Evolutionary conservation across 2,113 vertebrate species (phyloP), one percentile per base, ranked within the genome.

Genomic region (Vombatus ursinus): DNA sequence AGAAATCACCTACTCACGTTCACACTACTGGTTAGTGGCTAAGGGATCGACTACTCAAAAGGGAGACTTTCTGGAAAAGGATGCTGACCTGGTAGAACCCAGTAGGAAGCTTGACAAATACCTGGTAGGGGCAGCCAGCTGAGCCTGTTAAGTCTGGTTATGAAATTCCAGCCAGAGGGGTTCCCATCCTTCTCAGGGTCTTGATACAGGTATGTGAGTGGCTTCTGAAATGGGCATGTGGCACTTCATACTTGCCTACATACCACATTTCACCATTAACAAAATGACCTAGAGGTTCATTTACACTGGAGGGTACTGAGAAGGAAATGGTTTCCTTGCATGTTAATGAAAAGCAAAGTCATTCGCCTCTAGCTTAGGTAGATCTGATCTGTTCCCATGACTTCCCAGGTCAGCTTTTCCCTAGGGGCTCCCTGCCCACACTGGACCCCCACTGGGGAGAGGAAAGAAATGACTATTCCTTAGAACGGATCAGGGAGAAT

Each of bases 381-480:
- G 95, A 90, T 37, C 77, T 95, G 95, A 90, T 96, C 9, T 14
- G 61, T 90, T 92, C 92, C 97, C 95, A 91, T 1, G 10, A 23
- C 54, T 25, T 26, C 92, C 93, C 50, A 53, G 54, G 22, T 0
- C 1, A 93, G 77, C 94, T 10, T 93, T 95, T 95, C 95, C 91
- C 94, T 94, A 37, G 91, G 57, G 95, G 93, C 91, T 93, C 94
- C 96, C 96, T 96, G 37, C 90, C 51, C 96, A 47, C 61, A 94
- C 11, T n/a, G 96, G 92, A 93, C 95, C 51, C 93, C 95, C 93
- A 89, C 90, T 48, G 49, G 92, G 77, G 31, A 96, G 8, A 98
- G 50, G 31, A 89, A 84, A 96, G 94, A 96, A 93, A 97, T 96
- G 97, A 97, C 54, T 97, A 89, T 91, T 95, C 89, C 96, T 90